Evolutionary conservation across 23 tunicate species (phyloP).

Genomic region (Halocynthia aurantium): DNA sequence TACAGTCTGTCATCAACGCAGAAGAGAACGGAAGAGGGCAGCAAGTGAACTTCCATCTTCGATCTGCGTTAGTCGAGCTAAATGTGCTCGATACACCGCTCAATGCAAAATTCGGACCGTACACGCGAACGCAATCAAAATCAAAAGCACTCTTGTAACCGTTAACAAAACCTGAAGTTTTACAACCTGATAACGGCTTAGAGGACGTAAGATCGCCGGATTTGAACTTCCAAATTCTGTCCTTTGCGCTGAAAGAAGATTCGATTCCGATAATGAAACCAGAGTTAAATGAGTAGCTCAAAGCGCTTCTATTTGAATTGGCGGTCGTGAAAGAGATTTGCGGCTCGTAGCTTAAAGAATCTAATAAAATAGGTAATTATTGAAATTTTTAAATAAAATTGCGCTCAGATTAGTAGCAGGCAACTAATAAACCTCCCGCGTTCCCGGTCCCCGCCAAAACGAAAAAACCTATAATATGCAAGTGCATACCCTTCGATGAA

Average conservation of each 20-base stretch:
- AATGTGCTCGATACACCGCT: conserved; percentile 14
- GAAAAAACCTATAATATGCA: no score
- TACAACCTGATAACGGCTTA: conserved; percentile 3
- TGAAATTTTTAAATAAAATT: no score
- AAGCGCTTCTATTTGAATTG: no score
- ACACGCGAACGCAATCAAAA: conserved; percentile 12
- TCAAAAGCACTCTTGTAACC: not conserved
- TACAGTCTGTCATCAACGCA: conserved; percentile 5
- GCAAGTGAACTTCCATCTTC: conserved; percentile 24
- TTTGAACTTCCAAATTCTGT: conserved; percentile 19
- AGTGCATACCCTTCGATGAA: no score
- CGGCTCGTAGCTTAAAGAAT: no score
- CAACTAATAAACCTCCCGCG: no score
- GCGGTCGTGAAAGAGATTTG: no score
- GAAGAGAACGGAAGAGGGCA: conserved; percentile 9
- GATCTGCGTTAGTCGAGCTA: not conserved
- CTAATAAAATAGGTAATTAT: no score
- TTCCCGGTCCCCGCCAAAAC: no score
- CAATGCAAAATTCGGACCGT: conserved; percentile 13
- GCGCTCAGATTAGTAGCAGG: no score
- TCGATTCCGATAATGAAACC: conserved; percentile 8
- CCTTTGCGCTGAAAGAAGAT: conserved; percentile 1
- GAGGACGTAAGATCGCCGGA: not conserved
- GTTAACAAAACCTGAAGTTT: conserved; percentile 13
- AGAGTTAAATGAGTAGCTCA: not conserved